These are phyloP conservation scores for Anguilla marmorata DNA, from an alignment of 2,797 vertebrate genomes.

Conservation along the genomic window DNA sequence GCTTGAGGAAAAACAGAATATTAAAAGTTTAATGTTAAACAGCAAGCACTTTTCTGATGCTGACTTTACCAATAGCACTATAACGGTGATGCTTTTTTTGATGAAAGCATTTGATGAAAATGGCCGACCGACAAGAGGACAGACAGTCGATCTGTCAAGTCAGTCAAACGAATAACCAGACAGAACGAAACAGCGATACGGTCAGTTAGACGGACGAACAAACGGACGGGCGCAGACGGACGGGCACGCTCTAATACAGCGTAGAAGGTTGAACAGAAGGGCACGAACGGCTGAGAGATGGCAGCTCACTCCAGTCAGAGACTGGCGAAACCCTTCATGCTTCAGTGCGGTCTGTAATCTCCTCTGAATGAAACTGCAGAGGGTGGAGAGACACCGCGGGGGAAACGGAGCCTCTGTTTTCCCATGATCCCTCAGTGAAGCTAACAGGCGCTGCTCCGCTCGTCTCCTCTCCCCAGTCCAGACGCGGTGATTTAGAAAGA, in stretches of 20 bases:
- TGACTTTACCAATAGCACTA: not conserved
- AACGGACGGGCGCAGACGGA: not conserved
- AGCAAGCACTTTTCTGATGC: not conserved
- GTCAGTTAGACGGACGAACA: not conserved
- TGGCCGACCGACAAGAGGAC: not conserved
- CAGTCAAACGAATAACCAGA: conserved; percentile 11
- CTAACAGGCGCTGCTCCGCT: not conserved
- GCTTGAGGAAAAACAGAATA: not conserved
- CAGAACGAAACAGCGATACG: not conserved
- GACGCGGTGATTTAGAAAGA: not conserved
- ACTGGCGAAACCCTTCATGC: not conserved
- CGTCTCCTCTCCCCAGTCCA: not conserved
- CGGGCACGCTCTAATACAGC: not conserved
- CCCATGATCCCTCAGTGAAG: not conserved
- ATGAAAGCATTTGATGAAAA: conserved; percentile 28
- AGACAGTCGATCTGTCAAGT: not conserved
- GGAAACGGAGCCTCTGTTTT: not conserved
- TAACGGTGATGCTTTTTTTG: conserved; percentile 26
- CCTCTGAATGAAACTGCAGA: not conserved
- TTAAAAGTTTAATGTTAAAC: not conserved
- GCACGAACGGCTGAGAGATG: not conserved
- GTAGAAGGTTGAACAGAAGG: not conserved
- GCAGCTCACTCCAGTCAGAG: not conserved
- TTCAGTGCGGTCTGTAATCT: conserved; percentile 4
- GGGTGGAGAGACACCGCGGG: not conserved